These are phyloP conservation scores for Heliconius ethilla DNA, from an alignment of 2,888 invertebrate species.

Conservation along the genomic window DNA sequence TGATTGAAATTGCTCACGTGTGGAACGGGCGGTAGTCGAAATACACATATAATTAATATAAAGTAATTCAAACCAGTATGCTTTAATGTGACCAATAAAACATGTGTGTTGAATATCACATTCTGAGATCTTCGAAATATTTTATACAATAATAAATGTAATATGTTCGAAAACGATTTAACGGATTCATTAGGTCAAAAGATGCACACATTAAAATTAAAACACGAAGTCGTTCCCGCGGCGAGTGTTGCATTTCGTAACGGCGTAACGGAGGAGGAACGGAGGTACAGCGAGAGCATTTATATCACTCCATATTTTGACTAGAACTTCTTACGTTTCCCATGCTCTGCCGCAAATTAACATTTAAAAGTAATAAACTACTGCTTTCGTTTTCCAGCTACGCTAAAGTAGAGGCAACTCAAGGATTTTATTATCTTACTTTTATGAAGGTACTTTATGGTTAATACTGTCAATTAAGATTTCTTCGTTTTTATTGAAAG, in stretches of 20 bases:
- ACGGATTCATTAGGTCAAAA: slow-evolving; percentile 40
- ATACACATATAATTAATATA: slow-evolving; percentile 39
- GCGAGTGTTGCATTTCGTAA: slow-evolving; percentile 33
- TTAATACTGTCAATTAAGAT: slow-evolving; percentile 44
- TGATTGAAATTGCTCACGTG: slow-evolving; percentile 37
- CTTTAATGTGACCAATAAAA: slow-evolving; percentile 40
- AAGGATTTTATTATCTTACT: slow-evolving; percentile 44
- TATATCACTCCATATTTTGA: slow-evolving; percentile 36
- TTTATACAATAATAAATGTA: slow-evolving; percentile 32
- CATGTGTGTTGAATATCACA: slow-evolving; percentile 30
- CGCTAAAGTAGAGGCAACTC: slow-evolving; percentile 40
- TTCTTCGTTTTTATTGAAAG: slow-evolving; percentile 40
- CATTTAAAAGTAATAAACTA: slow-evolving; percentile 45
- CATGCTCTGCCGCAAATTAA: slow-evolving; percentile 38
- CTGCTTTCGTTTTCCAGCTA: slow-evolving; percentile 42
- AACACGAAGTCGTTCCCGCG: slow-evolving; percentile 32
- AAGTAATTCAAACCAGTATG: slow-evolving; percentile 38
- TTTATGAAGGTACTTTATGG: slow-evolving; percentile 45
- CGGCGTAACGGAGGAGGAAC: slow-evolving; percentile 1
- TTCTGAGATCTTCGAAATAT: slow-evolving; percentile 26
- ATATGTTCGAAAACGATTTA: slow-evolving; percentile 35
- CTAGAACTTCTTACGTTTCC: slow-evolving; percentile 27
- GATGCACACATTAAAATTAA: slow-evolving; percentile 43
- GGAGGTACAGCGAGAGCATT: slow-evolving; percentile 23
- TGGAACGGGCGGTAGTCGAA: slow-evolving; percentile 34